A percentile compares a stretch with the other conserved stretches of the same genome.
Evolutionary conservation across 2,888 invertebrate species (phyloP).

Genomic region (Hypolimnas misippus): DNA sequence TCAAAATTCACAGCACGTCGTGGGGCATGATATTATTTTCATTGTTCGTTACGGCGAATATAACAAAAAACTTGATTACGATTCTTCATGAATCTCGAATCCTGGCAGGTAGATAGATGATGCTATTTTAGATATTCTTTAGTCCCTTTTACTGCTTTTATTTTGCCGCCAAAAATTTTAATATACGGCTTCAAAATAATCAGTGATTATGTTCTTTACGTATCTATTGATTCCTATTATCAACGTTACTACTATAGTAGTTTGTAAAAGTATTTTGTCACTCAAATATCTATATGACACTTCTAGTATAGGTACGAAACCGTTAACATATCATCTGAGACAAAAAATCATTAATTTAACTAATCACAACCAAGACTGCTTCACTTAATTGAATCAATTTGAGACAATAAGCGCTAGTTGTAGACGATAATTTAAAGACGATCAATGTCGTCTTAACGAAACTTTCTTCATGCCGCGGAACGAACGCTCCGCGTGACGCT

Average conservation of each 20-base stretch:
- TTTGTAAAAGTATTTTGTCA: too few relatives aligned
- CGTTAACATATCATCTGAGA: too few relatives aligned
- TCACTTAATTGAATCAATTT: not conserved
- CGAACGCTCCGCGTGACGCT: conserved; percentile 26
- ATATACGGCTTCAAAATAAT: not conserved
- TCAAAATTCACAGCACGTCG: conserved; percentile 29
- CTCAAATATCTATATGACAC: too few relatives aligned
- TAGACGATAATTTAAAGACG: not conserved
- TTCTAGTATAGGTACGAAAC: too few relatives aligned
- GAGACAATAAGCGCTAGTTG: not conserved
- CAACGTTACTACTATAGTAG: too few relatives aligned
- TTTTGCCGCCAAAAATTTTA: not conserved
- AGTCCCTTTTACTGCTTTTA: not conserved
- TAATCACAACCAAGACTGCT: not conserved
- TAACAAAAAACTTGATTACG: conserved; percentile 27
- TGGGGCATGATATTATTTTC: conserved; percentile 38
- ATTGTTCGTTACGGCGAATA: conserved; percentile 41
- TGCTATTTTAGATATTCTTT: conserved; percentile 3
- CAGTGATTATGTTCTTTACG: too few relatives aligned
- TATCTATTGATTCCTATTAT: too few relatives aligned
- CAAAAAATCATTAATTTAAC: not conserved
- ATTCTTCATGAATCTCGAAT: conserved; percentile 26
- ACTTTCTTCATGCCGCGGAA: conserved; percentile 34
- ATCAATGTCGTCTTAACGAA: conserved; percentile 21
- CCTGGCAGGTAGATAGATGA: conserved; percentile 21